Evolutionary conservation across 1,140 invertebrate genomes (phyloP), one percentile per base, ranked within the genome.

Genomic region (Scaptomyza hsui): DNA sequence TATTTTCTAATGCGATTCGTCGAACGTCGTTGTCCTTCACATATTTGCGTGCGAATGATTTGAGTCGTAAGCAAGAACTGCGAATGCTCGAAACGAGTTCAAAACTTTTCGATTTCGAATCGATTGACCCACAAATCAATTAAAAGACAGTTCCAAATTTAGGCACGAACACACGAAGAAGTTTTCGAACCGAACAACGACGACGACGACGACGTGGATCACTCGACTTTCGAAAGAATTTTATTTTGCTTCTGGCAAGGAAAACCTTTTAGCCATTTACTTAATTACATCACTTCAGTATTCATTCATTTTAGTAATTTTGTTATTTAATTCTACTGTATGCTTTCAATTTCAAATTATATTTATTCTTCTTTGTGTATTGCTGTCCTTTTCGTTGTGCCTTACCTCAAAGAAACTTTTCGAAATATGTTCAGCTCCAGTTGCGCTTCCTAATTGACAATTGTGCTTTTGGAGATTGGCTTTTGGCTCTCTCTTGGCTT

Each of bases 41-140:
- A 88, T 88, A 76, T 75, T 89, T 78, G 78, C 82, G 76, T 75
- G 82, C 75, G 78, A 89, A 78, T 82, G 78, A 75, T 81, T 74
- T 78, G 78, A 88, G 60, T 65, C 67, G 75, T 68, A 69, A 56
- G 69, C 64, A 45, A 70, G 77, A 69, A 88, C 82, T 88, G 73
- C 75, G 61, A 67, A 60, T 73, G 60, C 44, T 45, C 56, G 71
- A 82, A 88, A 88, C 83, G 83, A 89, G 82, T 88, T 88, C 82
- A 88, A 88, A 78, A 88, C 82, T 88, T 88, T 78, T 88, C 78
- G 78, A 75, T 69, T 80, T 85, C 80, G 80, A 86, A 88, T 88
- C 71, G 51, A 89, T 71, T 88, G 82, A 88, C 82, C 83, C 82
- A 88, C 75, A 89, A 89, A 86, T 71, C 73, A 88, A 72, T 64